Conservation (phyloP, 2,888 invertebrate genomes). For the Diaprepes abbreviatus region DNA sequence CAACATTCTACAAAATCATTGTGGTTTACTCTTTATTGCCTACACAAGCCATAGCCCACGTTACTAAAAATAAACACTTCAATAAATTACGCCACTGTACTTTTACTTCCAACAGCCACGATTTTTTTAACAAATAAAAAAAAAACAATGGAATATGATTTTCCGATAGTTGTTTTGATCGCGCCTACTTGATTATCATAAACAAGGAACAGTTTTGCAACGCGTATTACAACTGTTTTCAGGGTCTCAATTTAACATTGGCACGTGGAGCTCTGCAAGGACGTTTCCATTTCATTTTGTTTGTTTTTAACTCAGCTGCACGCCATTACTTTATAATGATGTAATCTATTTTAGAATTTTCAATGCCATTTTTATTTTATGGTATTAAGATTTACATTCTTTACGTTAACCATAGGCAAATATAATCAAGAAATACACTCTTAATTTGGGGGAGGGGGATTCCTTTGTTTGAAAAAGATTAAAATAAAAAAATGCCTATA, state of each 20-base stretch:
- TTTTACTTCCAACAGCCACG: background rate
- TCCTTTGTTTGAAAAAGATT: too few relatives aligned
- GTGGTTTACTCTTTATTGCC: too few relatives aligned
- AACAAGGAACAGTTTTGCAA: constrained; percentile 24
- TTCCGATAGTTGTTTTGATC: constrained; percentile 12
- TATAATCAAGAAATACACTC: too few relatives aligned
- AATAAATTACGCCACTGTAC: background rate
- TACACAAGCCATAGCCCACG: too few relatives aligned
- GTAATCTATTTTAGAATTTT: constrained; percentile 38
- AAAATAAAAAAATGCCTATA: too few relatives aligned
- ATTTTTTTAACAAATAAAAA: background rate
- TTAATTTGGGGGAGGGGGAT: too few relatives aligned
- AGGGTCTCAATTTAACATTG: constrained; percentile 51
- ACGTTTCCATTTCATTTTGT: constrained; percentile 42
- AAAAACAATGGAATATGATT: constrained; percentile 1
- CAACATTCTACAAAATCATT: too few relatives aligned
- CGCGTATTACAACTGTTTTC: constrained; percentile 30
- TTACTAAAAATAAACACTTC: too few relatives aligned
- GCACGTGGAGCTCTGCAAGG: constrained; percentile 55
- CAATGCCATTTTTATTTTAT: constrained; percentile 30
- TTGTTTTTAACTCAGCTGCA: constrained; percentile 35
- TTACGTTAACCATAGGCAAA: too few relatives aligned
- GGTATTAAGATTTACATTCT: too few relatives aligned
- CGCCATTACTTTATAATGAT: constrained; percentile 27
- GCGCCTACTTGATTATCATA: constrained; percentile 17